A percentile compares a stretch with the other conserved stretches of the same genome.
Evolutionary conservation across 2,113 vertebrate species (phyloP).

Genomic region (Nerophis lumbriciformis): DNA sequence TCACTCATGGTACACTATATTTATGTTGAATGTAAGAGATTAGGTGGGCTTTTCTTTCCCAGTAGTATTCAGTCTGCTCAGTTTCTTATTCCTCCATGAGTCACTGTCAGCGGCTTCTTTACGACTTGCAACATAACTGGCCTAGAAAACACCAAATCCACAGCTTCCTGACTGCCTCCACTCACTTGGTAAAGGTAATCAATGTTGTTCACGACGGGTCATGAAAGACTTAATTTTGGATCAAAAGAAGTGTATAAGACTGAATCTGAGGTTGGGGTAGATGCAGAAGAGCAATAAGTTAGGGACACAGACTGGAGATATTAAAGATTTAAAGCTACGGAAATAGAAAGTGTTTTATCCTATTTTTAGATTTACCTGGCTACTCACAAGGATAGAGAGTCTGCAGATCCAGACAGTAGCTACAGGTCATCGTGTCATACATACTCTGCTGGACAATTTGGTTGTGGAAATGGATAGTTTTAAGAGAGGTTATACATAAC

Average conservation of each 20-base stretch:
- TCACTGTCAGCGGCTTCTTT: constrained; percentile 44
- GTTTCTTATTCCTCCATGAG: constrained; percentile 19
- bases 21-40: constrained; percentile 8
- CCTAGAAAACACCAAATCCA: constrained; percentile 63
- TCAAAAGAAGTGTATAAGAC: too few species aligned
- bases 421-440: background rate
- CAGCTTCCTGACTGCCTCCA: constrained; percentile 40
- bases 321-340: constrained; percentile 33
- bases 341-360: constrained; percentile 18
- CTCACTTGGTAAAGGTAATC: constrained; percentile 39
- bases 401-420: background rate
- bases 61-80: constrained; percentile 22
- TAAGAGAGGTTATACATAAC: too few species aligned
- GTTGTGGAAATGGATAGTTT: too few species aligned
- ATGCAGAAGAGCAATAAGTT: constrained; percentile 7
- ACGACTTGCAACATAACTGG: constrained; percentile 60
- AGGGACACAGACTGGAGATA: constrained; percentile 7
- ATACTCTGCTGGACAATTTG: too few species aligned
- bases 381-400: constrained; percentile 4
- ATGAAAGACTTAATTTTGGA: constrained; percentile 29
- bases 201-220: constrained; percentile 7
- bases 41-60: constrained; percentile 2
- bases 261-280: too few species aligned
- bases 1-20: constrained; percentile 12
- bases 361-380: constrained; percentile 16